Conservation (phyloP, 2,113 vertebrate species). For the Balaenoptera acutorostrata region DNA sequence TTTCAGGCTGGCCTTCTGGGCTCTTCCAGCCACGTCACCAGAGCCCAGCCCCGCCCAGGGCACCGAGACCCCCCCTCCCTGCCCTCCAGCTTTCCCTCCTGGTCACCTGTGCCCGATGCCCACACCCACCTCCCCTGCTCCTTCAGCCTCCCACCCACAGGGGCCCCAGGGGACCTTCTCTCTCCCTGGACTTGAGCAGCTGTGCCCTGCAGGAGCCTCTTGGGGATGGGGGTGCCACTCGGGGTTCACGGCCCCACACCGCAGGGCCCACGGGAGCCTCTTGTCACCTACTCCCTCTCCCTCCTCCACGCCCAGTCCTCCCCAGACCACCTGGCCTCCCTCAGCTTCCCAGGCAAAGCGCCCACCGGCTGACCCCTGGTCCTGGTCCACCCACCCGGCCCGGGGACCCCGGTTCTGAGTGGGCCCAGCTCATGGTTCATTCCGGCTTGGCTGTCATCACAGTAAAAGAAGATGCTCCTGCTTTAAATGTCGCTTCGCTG, state of each 20-base stretch:
- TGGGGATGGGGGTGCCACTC: background rate
- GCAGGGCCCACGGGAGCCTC: background rate
- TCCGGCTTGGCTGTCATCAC: background rate
- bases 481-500: background rate
- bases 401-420: background rate
- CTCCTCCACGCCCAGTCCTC: background rate
- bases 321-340: background rate
- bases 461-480: too few species aligned
- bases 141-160: background rate
- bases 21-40: background rate
- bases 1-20: background rate
- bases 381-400: background rate
- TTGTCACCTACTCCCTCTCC: background rate
- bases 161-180: background rate
- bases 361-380: background rate
- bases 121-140: background rate
- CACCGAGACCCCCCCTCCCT: accelerated
- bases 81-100: background rate
- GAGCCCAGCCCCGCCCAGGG: too few species aligned
- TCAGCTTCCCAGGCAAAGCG: background rate
- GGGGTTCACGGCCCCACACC: background rate
- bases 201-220: background rate
- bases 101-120: background rate
- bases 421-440: background rate
- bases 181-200: too few species aligned